phyloP scores from a whole-genome alignment of 2,888 invertebrate genomes.

The Brenthis hecate region DNA sequence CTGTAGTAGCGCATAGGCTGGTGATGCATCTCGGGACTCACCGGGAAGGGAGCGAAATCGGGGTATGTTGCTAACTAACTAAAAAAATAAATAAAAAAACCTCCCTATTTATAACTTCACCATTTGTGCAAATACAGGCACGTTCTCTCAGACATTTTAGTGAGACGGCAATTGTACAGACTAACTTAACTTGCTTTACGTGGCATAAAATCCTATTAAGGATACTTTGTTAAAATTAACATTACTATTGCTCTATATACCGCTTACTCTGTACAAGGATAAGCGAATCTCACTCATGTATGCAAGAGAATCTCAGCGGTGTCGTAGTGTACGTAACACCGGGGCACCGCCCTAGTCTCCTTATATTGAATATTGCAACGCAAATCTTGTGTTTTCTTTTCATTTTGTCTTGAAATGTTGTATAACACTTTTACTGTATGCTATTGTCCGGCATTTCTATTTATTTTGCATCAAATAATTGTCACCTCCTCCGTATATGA shows the following conservation, averaged over 20 bases:
- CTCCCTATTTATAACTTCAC: too few species aligned
- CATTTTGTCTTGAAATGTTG: constrained; percentile 15
- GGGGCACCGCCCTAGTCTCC: constrained; percentile 6
- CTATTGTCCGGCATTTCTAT: background rate
- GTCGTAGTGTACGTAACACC: constrained; percentile 5
- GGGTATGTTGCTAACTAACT: too few species aligned
- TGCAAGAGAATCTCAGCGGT: constrained; percentile 19
- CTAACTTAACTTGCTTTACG: too few species aligned
- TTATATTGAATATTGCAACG: constrained; percentile 24
- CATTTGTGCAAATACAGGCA: too few species aligned
- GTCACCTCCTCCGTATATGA: too few species aligned
- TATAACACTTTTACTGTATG: background rate
- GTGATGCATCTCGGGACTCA: too few species aligned
- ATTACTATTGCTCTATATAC: background rate
- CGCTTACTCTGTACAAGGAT: constrained; percentile 12
- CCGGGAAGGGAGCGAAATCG: too few species aligned
- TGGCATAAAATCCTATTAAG: too few species aligned
- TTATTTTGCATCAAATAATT: background rate
- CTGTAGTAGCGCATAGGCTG: background rate
- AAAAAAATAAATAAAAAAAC: too few species aligned
- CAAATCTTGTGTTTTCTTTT: constrained; percentile 9
- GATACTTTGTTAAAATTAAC: background rate
- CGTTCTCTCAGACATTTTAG: too few species aligned
- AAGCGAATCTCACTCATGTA: constrained; percentile 18
- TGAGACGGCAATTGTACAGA: too few species aligned